Base-by-base conservation (phyloP, 2,113 vertebrate species). In the Pipra filicauda region DNA sequence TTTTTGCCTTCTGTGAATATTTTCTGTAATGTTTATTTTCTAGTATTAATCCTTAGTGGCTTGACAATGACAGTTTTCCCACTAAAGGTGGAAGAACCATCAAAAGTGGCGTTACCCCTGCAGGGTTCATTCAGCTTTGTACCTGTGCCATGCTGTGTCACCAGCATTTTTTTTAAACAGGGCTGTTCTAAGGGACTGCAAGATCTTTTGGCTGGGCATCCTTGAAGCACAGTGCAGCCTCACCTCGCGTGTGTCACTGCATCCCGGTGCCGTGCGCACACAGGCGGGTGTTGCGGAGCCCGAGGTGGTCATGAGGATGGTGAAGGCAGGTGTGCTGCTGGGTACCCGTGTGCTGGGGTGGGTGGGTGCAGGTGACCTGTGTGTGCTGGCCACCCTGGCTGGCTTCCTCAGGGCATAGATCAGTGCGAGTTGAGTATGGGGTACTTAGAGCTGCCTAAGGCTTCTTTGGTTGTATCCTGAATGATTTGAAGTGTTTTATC, bases 211-310 rank as follows among this genome's bases (percentile, higher is more conserved):
- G 13, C 64, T 58, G 0, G 0, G 74, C 57, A 33, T 48, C 9
- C 17, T 5, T 1, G 11, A 11, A 3, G 5, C 30, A 0, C 0
- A 1, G 21, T 3, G 49, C 61, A 61, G 41, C n/a, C 52, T 84
- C 16, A 0, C 46, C 41, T 37, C 15, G 12, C 15, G 0, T 6
- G 3, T 26, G 51, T 43, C 1, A 2, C 52, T 64, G 48, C 48
- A 8, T 48, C 33, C 37, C 1, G 0, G 15, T 51, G 27, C 75
- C 35, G 5, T 16, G 24, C 66, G 33, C 0, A 0, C 61, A 13
- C 46, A 1, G 55, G 20, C 0, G 1, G 30, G 26, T 19, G 21
- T 12, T 11, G 8, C 11, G 0, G 3, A 43, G n/a, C 33, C 67
- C 0, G 0, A 13, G n/a, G 12, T 62, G 67, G 43, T 58, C 9